Percentiles rank a stretch among this genome's conserved stretches.
These are phyloP conservation scores for Eclectus roratus DNA, from an alignment of 2,113 vertebrate genomes.

Conservation along the genomic window DNA sequence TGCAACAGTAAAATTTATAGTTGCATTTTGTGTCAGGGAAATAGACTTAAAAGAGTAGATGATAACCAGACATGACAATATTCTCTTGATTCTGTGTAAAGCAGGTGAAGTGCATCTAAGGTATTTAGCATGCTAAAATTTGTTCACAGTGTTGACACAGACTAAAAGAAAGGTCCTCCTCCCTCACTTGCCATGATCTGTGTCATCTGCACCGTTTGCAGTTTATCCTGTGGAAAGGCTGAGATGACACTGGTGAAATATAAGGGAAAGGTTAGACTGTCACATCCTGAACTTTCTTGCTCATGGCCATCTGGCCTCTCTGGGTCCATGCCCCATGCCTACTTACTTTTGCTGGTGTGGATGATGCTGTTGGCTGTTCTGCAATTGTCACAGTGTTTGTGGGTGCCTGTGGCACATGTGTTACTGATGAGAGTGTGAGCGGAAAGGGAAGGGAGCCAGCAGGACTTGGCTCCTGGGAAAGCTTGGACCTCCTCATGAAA, in stretches of 20 bases:
- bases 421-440: neutral
- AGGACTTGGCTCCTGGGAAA: rapidly evolving
- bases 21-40: neutral
- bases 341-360: neutral
- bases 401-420: neutral
- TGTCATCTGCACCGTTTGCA: neutral
- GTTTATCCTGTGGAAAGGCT: neutral
- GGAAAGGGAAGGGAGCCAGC: neutral
- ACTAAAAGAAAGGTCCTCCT: neutral
- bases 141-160: neutral
- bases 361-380: neutral
- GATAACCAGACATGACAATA: neutral
- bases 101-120: neutral
- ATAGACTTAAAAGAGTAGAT: neutral
- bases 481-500: neutral
- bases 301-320: neutral
- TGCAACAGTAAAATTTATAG: neutral
- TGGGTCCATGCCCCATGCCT: neutral
- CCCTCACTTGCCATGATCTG: rapidly evolving
- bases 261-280: neutral
- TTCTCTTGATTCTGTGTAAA: neutral
- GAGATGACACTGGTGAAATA: neutral
- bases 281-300: neutral
- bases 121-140: neutral
- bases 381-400: neutral